Evolutionary conservation across 2,797 vertebrate genomes (phyloP).

Genomic region (Catharus ustulatus): DNA sequence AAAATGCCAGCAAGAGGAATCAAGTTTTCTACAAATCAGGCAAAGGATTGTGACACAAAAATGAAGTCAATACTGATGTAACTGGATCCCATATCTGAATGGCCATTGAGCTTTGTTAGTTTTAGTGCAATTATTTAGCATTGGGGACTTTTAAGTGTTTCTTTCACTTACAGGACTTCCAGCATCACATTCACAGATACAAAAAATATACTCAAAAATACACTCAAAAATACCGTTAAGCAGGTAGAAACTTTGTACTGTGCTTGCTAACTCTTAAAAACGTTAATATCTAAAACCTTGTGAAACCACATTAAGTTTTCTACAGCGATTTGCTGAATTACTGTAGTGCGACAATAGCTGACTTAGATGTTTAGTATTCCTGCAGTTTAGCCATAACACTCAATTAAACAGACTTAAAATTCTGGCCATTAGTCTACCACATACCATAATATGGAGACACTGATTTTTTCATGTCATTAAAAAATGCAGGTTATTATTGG

Average conservation of each 20-base stretch:
- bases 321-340: neutral
- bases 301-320: neutral
- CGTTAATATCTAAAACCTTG: accelerated
- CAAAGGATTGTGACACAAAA: neutral
- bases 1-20: neutral
- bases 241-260: neutral
- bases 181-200: neutral
- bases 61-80: neutral
- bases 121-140: neutral
- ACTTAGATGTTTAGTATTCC: neutral
- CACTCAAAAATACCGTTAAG: accelerated
- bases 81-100: neutral
- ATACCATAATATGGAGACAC: accelerated
- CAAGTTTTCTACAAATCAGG: neutral
- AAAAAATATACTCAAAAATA: no score
- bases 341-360: neutral
- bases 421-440: no score
- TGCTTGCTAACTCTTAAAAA: neutral
- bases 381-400: neutral
- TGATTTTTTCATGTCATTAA: neutral
- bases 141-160: neutral
- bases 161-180: neutral
- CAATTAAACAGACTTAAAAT: neutral
- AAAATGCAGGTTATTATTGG: neutral
- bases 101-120: neutral